Evolutionary conservation across 1,140 invertebrate species (phyloP), one percentile per base, ranked within the genome.

Genomic region (Leptinotarsa defecta): DNA sequence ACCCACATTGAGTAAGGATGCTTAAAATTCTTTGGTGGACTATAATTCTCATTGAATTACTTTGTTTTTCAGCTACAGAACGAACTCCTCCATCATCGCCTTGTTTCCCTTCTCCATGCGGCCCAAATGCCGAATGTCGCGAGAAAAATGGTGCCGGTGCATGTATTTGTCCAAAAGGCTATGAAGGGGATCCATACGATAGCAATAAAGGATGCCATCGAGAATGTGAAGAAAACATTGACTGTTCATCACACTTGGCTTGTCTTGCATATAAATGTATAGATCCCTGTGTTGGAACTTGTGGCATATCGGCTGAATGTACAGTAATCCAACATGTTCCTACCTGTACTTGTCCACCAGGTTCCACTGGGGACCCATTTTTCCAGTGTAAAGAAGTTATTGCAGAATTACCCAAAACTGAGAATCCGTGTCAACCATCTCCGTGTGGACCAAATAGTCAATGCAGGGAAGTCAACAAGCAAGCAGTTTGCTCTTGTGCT

Each of bases 321-420:
- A 89, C 88, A 2, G 92, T 93, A 1, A 88, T 90, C 76, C 90
- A 91, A 75, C 92, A 95, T 84, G 89, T 93, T 67, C 94, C 92
- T 73, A 88, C 89, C n/a, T 96, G 94, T 80, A 89, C 88, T 27
- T 95, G 94, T 82, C 90, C 91, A 62, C 85, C 87, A 69, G 92
- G 91, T 52, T 93, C 90, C 78, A 91, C 91, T 13, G 94, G 94
- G 67, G 92, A 95, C 89, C 92, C 94, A 61, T 94, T 94, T 86
- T 92, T 91, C 83, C 90, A 91, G 82, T 95, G 94, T 82, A 90
- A 88, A 80, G 88, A 88, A 78, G 87, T 91, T 57, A 83, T 78
- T 75, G 82, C 61, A 73, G 85, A 86, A 82, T 85, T 74, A 72
- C 75, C 80, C 27, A 77, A 64, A 61, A 79, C 82, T 73, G 83